Conservation (phyloP, 2,888 invertebrate species). For the Leptopilina syphax region DNA sequence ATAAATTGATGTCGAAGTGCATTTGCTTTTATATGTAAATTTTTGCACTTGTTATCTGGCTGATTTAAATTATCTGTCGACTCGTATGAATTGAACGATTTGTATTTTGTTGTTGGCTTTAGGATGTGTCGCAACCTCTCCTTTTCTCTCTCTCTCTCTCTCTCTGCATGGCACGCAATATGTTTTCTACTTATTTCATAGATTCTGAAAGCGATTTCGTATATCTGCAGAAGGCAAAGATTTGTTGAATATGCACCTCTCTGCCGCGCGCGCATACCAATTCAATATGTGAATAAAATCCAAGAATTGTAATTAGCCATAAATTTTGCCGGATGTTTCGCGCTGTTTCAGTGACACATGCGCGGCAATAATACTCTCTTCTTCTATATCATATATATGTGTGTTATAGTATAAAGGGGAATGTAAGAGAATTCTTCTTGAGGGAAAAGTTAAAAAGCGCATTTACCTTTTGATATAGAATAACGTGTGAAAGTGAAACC, state of each 20-base stretch:
- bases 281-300: constrained; percentile 12
- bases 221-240: constrained; percentile 22
- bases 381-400: background rate
- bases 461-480: constrained; percentile 1
- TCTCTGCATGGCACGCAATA: constrained; percentile 15
- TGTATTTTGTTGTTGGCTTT: constrained; percentile 19
- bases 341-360: constrained; percentile 16
- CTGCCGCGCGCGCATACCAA: background rate
- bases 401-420: background rate
- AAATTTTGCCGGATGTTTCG: constrained; percentile 35
- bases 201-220: constrained; percentile 34
- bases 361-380: constrained; percentile 9
- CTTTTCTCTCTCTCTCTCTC: no score
- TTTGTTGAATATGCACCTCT: constrained; percentile 10
- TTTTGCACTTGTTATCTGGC: constrained; percentile 18
- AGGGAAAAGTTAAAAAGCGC: constrained; percentile 1
- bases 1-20: constrained; percentile 26
- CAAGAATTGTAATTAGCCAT: constrained; percentile 33
- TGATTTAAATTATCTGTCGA: constrained; percentile 38
- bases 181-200: constrained; percentile 23
- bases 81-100: constrained; percentile 30
- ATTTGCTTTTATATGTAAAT: constrained; percentile 26
- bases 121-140: constrained; percentile 35
- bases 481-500: constrained; percentile 32
- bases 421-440: background rate